phyloP scores from a whole-genome alignment of 1,140 invertebrate genomes.

The Drosophila subpulchrella region DNA sequence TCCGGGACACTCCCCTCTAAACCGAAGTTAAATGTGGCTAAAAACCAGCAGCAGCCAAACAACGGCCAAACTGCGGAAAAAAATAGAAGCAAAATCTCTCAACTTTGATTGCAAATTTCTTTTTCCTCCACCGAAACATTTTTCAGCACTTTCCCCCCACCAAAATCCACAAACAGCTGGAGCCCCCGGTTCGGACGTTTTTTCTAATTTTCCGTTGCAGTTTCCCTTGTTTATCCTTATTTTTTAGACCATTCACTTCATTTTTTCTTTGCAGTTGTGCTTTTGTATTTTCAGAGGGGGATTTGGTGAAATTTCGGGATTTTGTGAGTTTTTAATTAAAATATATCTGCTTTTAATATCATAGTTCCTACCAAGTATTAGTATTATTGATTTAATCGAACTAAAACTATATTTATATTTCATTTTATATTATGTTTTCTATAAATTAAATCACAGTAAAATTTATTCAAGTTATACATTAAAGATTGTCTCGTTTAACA shows the following conservation, averaged over 20 bases:
- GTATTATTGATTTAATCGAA: no score
- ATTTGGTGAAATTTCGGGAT: background rate
- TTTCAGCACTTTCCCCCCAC: constrained; percentile 25
- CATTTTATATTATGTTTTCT: no score
- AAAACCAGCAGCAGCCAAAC: constrained; percentile 21
- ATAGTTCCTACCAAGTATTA: no score
- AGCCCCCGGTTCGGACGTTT: constrained; percentile 11
- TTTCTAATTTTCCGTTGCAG: constrained; percentile 56
- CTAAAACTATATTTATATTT: no score
- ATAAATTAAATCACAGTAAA: no score
- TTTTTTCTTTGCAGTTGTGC: constrained; percentile 14
- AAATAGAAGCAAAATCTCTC: constrained; percentile 38
- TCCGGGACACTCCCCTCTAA: constrained; percentile 6
- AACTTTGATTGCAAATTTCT: constrained; percentile 78
- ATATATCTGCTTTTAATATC: no score
- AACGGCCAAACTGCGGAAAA: constrained; percentile 27
- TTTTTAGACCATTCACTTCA: constrained; percentile 1
- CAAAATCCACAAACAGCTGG: constrained; percentile 30
- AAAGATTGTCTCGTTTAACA: no score
- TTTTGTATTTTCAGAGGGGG: constrained; percentile 14
- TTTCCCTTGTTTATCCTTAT: constrained; percentile 34
- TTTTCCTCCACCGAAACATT: constrained; percentile 57
- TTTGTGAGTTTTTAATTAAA: background rate
- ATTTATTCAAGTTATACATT: no score
- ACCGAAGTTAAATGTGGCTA: constrained; percentile 40